Conservation (phyloP, 1,140 invertebrate species). For the Magallana gigas region DNA sequence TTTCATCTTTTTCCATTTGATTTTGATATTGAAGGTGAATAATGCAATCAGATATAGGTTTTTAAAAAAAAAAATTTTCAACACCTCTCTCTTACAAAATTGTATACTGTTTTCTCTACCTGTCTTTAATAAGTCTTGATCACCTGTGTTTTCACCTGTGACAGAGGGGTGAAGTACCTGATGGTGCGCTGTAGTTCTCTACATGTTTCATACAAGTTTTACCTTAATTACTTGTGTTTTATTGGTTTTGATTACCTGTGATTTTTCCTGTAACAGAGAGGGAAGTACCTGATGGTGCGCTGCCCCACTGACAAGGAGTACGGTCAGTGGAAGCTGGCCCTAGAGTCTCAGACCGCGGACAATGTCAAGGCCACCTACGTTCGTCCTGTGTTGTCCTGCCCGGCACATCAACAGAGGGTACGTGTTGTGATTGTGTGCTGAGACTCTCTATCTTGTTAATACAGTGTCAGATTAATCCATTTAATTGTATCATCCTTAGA, state of each 20-base stretch:
- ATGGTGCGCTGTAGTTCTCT: constrained; percentile 74
- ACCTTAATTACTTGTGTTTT: background rate
- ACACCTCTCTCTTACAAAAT: constrained; percentile 63
- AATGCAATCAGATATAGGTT: too few relatives aligned
- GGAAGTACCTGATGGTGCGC: constrained; percentile 81
- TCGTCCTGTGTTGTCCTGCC: constrained; percentile 78
- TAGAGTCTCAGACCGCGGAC: constrained; percentile 82
- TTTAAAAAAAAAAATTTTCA: too few relatives aligned
- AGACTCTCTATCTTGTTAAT: too few relatives aligned
- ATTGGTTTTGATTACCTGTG: background rate
- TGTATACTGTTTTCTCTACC: constrained; percentile 63
- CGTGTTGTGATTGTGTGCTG: constrained; percentile 13
- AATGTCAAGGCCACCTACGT: constrained; percentile 81
- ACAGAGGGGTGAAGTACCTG: constrained; percentile 82
- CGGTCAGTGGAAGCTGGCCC: constrained; percentile 80
- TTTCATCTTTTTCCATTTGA: too few relatives aligned
- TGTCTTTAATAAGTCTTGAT: background rate
- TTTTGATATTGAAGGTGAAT: too few relatives aligned
- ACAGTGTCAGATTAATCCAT: too few relatives aligned
- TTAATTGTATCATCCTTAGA: too few relatives aligned
- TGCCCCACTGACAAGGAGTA: constrained; percentile 80
- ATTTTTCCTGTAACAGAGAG: constrained; percentile 77
- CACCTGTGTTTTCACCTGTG: constrained; percentile 44
- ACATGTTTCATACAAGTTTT: background rate
- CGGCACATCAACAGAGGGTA: constrained; percentile 78